Conservation (phyloP, 2,888 invertebrate genomes). For the Calameuta idolon region DNA sequence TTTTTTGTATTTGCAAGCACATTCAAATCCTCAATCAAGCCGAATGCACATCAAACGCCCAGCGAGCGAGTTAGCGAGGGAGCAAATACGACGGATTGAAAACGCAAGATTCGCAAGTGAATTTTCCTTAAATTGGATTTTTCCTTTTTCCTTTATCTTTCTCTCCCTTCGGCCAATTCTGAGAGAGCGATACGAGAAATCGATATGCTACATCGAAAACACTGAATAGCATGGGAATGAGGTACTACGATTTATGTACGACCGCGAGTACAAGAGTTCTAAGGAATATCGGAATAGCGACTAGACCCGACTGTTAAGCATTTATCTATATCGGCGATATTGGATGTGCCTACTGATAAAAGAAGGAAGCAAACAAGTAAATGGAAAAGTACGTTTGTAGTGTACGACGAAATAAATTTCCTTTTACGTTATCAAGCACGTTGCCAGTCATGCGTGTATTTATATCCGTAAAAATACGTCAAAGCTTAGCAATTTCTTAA, state of each 20-base stretch:
- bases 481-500: background rate
- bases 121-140: background rate
- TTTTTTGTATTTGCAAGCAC: slow-evolving; percentile 25
- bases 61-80: slow-evolving; percentile 19
- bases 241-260: background rate
- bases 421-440: background rate
- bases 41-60: slow-evolving; percentile 30
- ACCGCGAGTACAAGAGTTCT: background rate
- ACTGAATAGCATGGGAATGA: background rate
- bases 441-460: background rate
- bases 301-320: background rate
- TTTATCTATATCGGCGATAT: background rate
- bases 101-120: background rate
- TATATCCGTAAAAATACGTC: background rate
- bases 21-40: slow-evolving; percentile 26
- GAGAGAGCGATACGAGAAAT: background rate
- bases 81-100: background rate
- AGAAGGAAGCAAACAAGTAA: background rate
- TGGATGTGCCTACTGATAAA: background rate
- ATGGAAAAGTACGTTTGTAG: background rate
- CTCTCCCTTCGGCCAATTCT: background rate
- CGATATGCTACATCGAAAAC: background rate
- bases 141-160: no score
- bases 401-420: background rate
- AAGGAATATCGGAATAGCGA: background rate